Evolutionary conservation across 2,888 invertebrate genomes (phyloP), one percentile per base, ranked within the genome.

Genomic region (Rotaria sp.): DNA sequence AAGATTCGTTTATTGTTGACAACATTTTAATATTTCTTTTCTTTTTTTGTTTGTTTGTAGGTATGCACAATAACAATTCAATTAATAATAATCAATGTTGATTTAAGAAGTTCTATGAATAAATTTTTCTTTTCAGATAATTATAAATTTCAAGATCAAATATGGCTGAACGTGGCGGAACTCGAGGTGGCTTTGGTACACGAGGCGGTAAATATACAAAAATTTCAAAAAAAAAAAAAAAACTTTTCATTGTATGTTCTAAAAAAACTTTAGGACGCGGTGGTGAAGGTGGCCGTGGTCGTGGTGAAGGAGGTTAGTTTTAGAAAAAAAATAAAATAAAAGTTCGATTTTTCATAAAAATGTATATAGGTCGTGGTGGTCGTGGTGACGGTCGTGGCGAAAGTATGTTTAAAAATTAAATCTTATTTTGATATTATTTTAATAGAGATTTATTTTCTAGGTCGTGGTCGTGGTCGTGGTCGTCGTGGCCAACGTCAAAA

Each of bases 371-470:
- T 26, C 41, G 85, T 21, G 86, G 86, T 59, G 67, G 85, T 13
- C 50, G 87, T 50, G 87, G 88, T 89, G 92, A 93, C n/a, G 80
- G 92, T 86, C 94, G 89, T 93, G 95, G 96, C 93, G 30, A 87
- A 18, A 86, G 88, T 84, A n/a, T 15, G 21, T 41, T 11, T 3
- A 5, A n/a, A n/a, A n/a, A n/a, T n/a, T n/a, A n/a, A 67, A n/a
- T 2, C 24, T 21, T 24, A 1, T 24, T 57, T 21, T n/a, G 26
- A 57, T 13, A 24, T 57, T n/a, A 11, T 7, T n/a, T 5, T 57
- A 24, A 13, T 48, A 13, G 48, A 48, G 10, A 24, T 7, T 67
- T 11, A 7, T n/a, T 38, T 41, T 24, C 2, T n/a, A 80, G 80
- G 80, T 10, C 80, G 80, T 26, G 85, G 75, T 45, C 75, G 88